Base-by-base conservation (phyloP, 2,888 invertebrate genomes). In the Chymomyza amoena region DNA sequence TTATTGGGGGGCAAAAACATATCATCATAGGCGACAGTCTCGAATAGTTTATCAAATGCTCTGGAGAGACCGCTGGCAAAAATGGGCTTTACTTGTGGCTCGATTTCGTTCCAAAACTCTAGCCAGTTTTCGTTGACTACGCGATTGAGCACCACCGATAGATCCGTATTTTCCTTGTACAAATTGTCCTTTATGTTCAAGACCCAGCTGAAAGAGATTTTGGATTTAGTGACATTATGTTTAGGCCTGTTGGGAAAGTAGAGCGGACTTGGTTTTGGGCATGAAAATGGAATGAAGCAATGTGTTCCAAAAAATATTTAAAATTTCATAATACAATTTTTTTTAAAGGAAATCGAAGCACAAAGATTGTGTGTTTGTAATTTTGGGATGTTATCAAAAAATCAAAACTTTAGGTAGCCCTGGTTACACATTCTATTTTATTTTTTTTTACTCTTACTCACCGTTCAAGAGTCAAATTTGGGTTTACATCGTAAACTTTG, bases 51-150 rank as follows among this genome's bases (percentile, higher is more conserved):
- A 0, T 61, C 10, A 0, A 76, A 1, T 4, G 61, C 4, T 18
- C 57, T 66, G 1, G 13, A 7, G 13, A 76, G 10, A 5, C 59
- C 63, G 54, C 32, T 39, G 16, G 61, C 60, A n/a, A 72, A 75
- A 1, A 64, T 60, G 0, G 75, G 75, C 54, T 75, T 9, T 6
- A 75, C 32, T 1, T 60, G 57, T n/a, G 69, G 45, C 3, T 76
- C 75, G 3, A 76, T 54, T 20, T 76, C 75, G 28, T 75, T 76
- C 76, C 76, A 76, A 9, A 76, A 64, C 18, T 75, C 67, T 0
- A 66, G 16, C 76, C 76, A 76, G 9, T 75, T 76, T 1, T 72
- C 72, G 54, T 76, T 76, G 7, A 76, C 59, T 5, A 75, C 72
- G 3, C 66, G 69, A 64, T 69, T 69, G 2, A 76, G 67, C 13